These are phyloP conservation scores for Struthio camelus DNA, from an alignment of 2,113 vertebrate genomes.

Conservation along the genomic window DNA sequence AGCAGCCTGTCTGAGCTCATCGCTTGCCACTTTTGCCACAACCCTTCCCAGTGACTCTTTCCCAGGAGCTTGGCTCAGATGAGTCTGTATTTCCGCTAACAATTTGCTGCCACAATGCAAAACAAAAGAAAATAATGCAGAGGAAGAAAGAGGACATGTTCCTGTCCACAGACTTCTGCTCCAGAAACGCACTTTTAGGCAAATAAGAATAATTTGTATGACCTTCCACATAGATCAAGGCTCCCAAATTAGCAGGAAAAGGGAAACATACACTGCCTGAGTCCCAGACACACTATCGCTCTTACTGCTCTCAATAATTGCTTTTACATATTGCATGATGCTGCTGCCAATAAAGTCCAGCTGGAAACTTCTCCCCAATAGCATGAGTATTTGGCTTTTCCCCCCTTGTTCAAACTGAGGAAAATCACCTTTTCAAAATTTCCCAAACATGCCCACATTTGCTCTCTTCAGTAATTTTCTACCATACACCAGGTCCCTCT, in stretches of 20 bases:
- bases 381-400: neutral
- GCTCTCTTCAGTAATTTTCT: neutral
- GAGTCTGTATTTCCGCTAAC: accelerated
- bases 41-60: neutral
- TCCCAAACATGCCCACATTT: neutral
- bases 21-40: neutral
- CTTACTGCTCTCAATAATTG: neutral
- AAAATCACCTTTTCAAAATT: neutral
- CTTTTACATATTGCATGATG: neutral
- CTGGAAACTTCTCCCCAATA: conserved; percentile 38
- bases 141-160: neutral
- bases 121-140: neutral
- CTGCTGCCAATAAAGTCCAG: neutral
- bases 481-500: accelerated
- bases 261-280: neutral
- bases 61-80: neutral
- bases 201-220: neutral
- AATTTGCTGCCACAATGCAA: neutral
- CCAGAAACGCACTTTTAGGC: neutral
- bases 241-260: neutral
- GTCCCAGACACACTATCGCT: neutral
- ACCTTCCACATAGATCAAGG: neutral
- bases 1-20: neutral
- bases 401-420: neutral
- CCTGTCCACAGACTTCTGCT: neutral